These are phyloP conservation scores for Pyxicephalus adspersus DNA, from an alignment of 2,113 vertebrate genomes.

Conservation along the genomic window DNA sequence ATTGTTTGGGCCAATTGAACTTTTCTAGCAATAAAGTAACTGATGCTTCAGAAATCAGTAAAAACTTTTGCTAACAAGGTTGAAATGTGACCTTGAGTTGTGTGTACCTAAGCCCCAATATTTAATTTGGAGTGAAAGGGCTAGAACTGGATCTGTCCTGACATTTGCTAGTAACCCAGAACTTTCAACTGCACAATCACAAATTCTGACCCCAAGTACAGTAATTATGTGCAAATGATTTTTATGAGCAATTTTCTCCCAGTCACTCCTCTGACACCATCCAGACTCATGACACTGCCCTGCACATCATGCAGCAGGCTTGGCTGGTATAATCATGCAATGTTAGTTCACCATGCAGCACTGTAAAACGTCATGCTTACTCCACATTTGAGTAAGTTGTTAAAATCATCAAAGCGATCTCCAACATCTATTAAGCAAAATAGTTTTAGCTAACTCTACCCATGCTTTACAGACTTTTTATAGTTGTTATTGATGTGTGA, in stretches of 20 bases:
- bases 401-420: conserved; percentile 46
- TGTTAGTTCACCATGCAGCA: not conserved
- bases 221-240: conserved; percentile 17
- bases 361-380: conserved; percentile 27
- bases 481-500: conserved; percentile 51
- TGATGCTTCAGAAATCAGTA: too few relatives aligned
- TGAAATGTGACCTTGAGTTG: not conserved
- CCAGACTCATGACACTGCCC: conserved; percentile 16
- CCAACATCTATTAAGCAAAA: conserved; percentile 28
- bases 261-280: conserved; percentile 28
- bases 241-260: conserved; percentile 36
- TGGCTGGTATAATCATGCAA: conserved; percentile 16
- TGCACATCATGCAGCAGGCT: conserved; percentile 11
- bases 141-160: not conserved
- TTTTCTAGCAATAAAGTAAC: too few relatives aligned
- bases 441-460: conserved; percentile 13
- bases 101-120: too few relatives aligned
- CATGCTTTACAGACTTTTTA: conserved; percentile 47
- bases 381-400: conserved; percentile 42
- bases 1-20: too few relatives aligned
- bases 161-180: not conserved
- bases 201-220: not conserved
- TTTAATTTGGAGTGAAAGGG: not conserved
- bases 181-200: not conserved
- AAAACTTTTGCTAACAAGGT: not conserved